Conservation (phyloP, 2,888 invertebrate genomes). For the Dromius quadrimaculatus region DNA sequence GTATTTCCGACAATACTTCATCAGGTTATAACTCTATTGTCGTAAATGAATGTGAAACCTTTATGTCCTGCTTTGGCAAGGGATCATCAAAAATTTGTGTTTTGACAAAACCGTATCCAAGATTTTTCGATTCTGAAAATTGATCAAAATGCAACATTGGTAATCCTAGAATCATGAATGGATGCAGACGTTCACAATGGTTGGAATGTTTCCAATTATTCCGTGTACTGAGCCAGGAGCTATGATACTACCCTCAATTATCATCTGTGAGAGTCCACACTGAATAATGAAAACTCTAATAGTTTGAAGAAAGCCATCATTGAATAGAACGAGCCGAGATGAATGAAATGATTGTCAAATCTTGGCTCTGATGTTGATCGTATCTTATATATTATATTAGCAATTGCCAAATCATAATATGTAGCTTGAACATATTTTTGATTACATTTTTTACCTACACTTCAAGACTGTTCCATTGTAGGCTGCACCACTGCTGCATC, state of each 20-base stretch:
- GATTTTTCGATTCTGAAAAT: not conserved
- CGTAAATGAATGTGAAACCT: too few species aligned
- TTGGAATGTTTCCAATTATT: conserved; percentile 39
- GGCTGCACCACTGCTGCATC: conserved; percentile 44
- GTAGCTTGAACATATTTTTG: conserved; percentile 50
- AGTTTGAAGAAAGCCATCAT: conserved; percentile 56
- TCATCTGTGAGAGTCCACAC: conserved; percentile 32
- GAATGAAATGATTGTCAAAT: not conserved
- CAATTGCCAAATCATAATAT: conserved; percentile 55
- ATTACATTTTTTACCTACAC: conserved; percentile 55
- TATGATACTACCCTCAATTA: conserved; percentile 43
- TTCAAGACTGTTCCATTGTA: conserved; percentile 53
- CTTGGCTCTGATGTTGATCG: conserved; percentile 48
- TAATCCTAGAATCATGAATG: conserved; percentile 39
- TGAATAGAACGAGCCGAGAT: not conserved
- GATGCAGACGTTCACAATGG: conserved; percentile 48
- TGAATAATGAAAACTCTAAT: conserved; percentile 52
- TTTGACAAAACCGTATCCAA: not conserved
- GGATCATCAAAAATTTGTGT: not conserved
- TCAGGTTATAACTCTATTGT: too few species aligned
- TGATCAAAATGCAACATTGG: conserved; percentile 39
- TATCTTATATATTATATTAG: conserved; percentile 54
- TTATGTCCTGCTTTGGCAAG: not conserved
- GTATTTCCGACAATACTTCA: too few species aligned
- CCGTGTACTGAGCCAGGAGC: conserved; percentile 42